Evolutionary conservation across 2,888 invertebrate genomes (phyloP), one percentile per base, ranked within the genome.

Genomic region (Amiota communis): DNA sequence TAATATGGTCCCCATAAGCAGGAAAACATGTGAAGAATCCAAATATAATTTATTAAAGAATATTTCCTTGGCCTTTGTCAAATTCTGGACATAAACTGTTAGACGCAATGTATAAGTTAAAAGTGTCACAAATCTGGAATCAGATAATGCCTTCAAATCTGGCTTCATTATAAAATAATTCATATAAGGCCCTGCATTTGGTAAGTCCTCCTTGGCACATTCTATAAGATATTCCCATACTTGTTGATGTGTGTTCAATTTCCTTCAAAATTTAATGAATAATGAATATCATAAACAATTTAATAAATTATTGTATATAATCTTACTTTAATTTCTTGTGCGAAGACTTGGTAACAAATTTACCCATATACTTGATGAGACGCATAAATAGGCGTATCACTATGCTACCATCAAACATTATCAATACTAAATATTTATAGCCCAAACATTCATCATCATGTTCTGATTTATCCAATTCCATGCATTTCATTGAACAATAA

Each of bases 401-500:
- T 0, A 73, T 20, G 6, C 71, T 36, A 1, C 73, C 72, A 17
- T 81, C 79, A 9, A 80, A 53, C 73, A 77, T 75, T 13, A 68
- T 79, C 71, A 80, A 74, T 8, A 81, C 2, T 8, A 75, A 77
- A 67, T 77, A 76, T 64, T 72, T 71, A n/a, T 71, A 81, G 8
- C 74, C 80, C 56, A 61, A 47, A 13, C 80, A 80, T 56, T 80
- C 80, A 59, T 13, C 8, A 20, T 65, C 8, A 13, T 80, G 80
- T 0, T 17, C 59, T 8, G n/a, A 20, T n/a, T 23, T 36, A 63
- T 80, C 80, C 2, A 20, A 8, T 1, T 72, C 10, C 46, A 75
- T 71, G 10, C 80, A 80, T 4, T 13, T 0, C 36, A 46, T n/a
- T 1, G 79, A 79, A 13, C 82, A 81, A 47, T 80, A 80, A 2